These are phyloP conservation scores for Picathartes gymnocephalus DNA, from an alignment of 2,113 vertebrate genomes.

Conservation along the genomic window DNA sequence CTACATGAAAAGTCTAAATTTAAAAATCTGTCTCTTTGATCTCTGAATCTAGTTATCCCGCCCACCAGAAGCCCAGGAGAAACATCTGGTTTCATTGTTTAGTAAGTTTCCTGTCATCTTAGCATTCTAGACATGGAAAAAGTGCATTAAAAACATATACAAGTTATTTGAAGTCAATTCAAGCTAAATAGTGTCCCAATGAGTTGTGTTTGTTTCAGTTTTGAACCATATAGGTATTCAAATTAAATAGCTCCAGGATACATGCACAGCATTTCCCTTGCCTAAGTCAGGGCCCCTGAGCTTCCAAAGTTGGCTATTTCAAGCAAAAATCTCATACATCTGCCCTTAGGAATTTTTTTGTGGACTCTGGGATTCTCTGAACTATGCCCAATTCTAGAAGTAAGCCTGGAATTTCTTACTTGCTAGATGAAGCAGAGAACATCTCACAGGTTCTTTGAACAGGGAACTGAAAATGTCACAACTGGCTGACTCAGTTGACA, in stretches of 20 bases:
- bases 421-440: neutral
- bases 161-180: constrained; percentile 2
- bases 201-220: neutral
- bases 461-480: neutral
- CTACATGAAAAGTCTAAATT: neutral
- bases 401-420: neutral
- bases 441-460: neutral
- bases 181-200: neutral
- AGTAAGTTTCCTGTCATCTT: neutral
- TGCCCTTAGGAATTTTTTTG: neutral
- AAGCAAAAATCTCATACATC: neutral
- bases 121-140: neutral
- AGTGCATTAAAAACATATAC: neutral
- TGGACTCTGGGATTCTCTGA: neutral
- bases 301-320: neutral
- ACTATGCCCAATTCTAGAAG: neutral
- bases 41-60: neutral
- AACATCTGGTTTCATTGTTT: neutral
- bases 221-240: neutral
- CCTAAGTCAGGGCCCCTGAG: neutral
- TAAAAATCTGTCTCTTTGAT: neutral
- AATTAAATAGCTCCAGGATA: neutral
- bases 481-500: neutral
- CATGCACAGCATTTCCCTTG: neutral
- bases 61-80: neutral